Evolutionary conservation across 2,797 vertebrate species (phyloP).

Genomic region (Echiichthys vipera): DNA sequence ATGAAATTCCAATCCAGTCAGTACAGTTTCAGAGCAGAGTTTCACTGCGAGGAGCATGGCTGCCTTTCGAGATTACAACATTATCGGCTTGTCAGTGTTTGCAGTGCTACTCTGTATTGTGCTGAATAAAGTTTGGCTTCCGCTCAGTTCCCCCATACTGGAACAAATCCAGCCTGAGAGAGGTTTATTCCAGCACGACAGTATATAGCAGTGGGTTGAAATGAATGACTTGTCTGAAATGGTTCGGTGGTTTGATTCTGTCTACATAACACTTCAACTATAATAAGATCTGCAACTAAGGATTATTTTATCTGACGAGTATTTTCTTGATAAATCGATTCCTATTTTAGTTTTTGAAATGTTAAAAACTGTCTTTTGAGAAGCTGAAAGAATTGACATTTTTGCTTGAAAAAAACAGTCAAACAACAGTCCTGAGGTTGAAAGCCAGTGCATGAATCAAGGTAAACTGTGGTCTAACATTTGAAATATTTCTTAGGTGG

Average conservation of each 20-base stretch:
- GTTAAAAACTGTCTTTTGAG: background rate
- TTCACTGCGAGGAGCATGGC: conserved; percentile 47
- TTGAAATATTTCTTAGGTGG: background rate
- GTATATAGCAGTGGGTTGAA: background rate
- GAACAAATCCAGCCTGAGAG: conserved; percentile 12
- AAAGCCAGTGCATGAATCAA: background rate
- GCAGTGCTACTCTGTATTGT: conserved; percentile 42
- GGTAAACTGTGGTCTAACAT: background rate
- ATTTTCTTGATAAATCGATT: background rate
- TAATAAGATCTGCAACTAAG: background rate
- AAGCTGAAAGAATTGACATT: background rate
- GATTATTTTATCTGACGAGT: background rate
- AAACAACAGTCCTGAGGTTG: background rate
- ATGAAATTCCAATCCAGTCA: conserved; percentile 72
- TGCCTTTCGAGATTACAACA: conserved; percentile 56
- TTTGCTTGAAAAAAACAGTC: background rate
- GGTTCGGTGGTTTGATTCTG: background rate
- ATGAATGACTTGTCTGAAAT: conserved; percentile 6
- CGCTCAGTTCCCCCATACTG: conserved; percentile 15
- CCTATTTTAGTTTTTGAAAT: background rate
- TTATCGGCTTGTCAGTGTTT: conserved; percentile 47
- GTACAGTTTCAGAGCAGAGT: conserved; percentile 58
- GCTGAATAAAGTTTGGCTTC: conserved; percentile 47
- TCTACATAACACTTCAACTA: background rate
- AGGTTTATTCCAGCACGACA: conserved; percentile 12